These are phyloP conservation scores for Tetragnatha versicolor DNA, from an alignment of 1,140 invertebrate species.

Conservation along the genomic window DNA sequence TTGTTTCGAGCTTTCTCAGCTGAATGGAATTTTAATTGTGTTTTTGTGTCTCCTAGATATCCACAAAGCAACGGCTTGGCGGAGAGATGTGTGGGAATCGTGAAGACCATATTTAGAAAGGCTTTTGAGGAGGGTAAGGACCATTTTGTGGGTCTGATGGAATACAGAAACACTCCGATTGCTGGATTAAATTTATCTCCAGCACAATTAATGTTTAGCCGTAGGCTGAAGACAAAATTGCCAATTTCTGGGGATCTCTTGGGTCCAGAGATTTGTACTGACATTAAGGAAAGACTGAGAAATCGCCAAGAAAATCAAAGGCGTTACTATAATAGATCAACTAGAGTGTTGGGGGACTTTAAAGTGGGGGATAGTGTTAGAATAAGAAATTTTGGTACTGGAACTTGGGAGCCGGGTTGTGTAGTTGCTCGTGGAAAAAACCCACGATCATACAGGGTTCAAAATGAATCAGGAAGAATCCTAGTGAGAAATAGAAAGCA, in stretches of 20 bases:
- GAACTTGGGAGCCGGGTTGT: not conserved
- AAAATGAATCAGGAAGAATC: not conserved
- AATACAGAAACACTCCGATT: slow-evolving; percentile 31
- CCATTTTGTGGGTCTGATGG: not conserved
- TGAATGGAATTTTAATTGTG: slow-evolving; percentile 25
- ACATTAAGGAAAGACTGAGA: not conserved
- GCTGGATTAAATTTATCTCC: not conserved
- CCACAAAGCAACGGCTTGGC: slow-evolving; percentile 25
- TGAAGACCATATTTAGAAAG: slow-evolving; percentile 19
- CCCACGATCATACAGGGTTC: not conserved
- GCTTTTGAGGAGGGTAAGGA: not conserved
- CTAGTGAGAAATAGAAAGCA: not conserved
- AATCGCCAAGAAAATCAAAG: too few relatives aligned
- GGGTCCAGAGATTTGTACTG: not conserved
- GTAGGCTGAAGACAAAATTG: slow-evolving; percentile 3
- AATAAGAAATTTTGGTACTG: too few relatives aligned
- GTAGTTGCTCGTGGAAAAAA: not conserved
- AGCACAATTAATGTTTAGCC: slow-evolving; percentile 5
- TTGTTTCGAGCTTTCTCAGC: slow-evolving; percentile 11
- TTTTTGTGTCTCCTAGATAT: slow-evolving; percentile 1
- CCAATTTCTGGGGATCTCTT: not conserved
- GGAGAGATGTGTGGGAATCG: slow-evolving; percentile 20
- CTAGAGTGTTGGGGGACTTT: not conserved
- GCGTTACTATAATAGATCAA: not conserved
- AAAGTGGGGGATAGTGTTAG: too few relatives aligned